Conservation (phyloP, 2,797 vertebrate genomes). For the Anisognathus igniventris region DNA sequence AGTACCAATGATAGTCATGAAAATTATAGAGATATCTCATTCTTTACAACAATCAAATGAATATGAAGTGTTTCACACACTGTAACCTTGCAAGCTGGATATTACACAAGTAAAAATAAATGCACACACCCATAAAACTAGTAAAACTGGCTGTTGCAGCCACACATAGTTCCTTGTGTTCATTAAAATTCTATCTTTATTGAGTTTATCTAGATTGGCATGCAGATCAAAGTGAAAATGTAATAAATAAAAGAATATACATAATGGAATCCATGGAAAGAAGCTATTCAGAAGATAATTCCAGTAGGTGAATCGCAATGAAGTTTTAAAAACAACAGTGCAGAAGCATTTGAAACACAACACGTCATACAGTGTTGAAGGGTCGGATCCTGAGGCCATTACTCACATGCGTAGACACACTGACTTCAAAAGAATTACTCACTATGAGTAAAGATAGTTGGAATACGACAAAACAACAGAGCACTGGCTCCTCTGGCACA, state of each 20-base stretch:
- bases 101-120: constrained; percentile 80
- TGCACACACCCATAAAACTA: constrained; percentile 75
- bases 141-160: constrained; percentile 77
- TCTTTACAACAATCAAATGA: constrained; percentile 59
- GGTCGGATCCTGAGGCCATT: constrained; percentile 50
- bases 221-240: constrained; percentile 75
- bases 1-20: background rate
- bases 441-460: constrained; percentile 26
- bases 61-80: constrained; percentile 55
- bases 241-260: constrained; percentile 72
- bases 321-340: constrained; percentile 44
- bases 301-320: constrained; percentile 43
- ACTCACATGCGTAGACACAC: constrained; percentile 35
- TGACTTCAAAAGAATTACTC: constrained; percentile 55
- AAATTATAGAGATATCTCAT: background rate
- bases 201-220: constrained; percentile 76
- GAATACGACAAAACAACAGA: background rate
- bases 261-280: constrained; percentile 65
- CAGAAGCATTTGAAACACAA: constrained; percentile 25
- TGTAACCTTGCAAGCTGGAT: constrained; percentile 64
- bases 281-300: constrained; percentile 66
- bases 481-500: background rate
- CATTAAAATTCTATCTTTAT: constrained; percentile 76
- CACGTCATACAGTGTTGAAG: constrained; percentile 53
- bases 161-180: constrained; percentile 69